phyloP scores from a whole-genome alignment of 37 sponge, comb jelly and placozoan genomes.

The Aplysina aerophoba region DNA sequence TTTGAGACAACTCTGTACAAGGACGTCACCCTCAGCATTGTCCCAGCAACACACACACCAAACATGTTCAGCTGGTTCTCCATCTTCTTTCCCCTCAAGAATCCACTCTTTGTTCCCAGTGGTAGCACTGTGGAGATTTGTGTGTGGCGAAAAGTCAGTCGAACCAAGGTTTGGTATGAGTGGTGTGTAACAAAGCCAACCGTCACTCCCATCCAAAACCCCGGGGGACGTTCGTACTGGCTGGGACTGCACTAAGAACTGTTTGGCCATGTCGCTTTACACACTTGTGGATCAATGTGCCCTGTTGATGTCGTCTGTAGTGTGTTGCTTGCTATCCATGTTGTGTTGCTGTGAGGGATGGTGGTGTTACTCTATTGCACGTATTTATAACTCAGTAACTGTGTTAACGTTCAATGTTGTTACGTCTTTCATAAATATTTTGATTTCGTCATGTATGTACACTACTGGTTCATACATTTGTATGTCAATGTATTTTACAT shows the following conservation, averaged over 20 bases:
- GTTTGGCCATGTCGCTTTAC: neutral
- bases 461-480: too few species aligned
- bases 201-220: conserved; percentile 79
- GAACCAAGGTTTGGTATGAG: conserved; percentile 96
- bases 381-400: too few species aligned
- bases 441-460: too few species aligned
- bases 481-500: too few species aligned
- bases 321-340: too few species aligned
- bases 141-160: conserved; percentile 79
- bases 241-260: conserved; percentile 85
- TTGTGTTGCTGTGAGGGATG: too few species aligned
- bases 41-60: conserved; percentile 82
- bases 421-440: too few species aligned
- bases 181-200: conserved; percentile 85
- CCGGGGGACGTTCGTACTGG: conserved; percentile 83
- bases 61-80: conserved; percentile 99
- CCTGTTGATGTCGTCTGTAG: too few species aligned
- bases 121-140: conserved; percentile 48
- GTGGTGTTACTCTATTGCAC: too few species aligned
- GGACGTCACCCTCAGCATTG: conserved; percentile 83
- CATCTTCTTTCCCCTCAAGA: conserved; percentile 90
- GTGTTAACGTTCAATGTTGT: too few species aligned
- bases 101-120: conserved; percentile 62
- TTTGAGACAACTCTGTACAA: conserved; percentile 91
- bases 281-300: too few species aligned